Evolutionary conservation across 2,797 vertebrate genomes (phyloP), one percentile per base, ranked within the genome.

Genomic region (Buceros bicornis): DNA sequence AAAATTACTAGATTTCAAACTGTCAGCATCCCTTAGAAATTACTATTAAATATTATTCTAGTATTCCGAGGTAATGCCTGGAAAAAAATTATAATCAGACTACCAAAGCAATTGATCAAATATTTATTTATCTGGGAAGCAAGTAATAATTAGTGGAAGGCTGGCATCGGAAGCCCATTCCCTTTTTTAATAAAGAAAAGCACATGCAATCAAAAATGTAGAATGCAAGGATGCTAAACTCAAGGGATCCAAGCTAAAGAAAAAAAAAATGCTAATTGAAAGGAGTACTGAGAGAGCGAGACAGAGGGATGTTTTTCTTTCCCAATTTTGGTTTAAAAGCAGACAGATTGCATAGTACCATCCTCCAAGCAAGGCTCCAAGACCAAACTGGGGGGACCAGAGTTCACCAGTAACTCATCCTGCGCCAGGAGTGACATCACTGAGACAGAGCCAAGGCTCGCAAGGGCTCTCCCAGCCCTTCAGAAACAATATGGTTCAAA

Each of bases 401-500:
- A 90, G 90, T 73, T 91, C 87, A 77, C 5, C 6, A 56, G 56
- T 15, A 64, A 57, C 57, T 86, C 62, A 70, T 78, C 80, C 69
- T 0, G 8, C 1, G 56, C 73, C n/a, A 85, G 83, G 20, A 90
- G 66, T 88, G 60, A 78, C 92, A 71, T 96, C 76, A 80, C 33
- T 18, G 45, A 69, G 45, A 87, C 67, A 87, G 51, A 73, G 82
- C 81, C 90, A 48, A 71, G 73, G 50, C 90, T 90, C 7, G 16
- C 83, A 19, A 54, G 91, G 58, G 77, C 72, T 78, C 58, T 90
- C 89, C 82, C 96, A 94, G 81, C 81, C 95, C 85, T 95, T 90
- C 86, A 78, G 73, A 86, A 96, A 97, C 95, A 96, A 87, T 89
- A 79, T 29, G 94, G 94, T 98, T 97, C 97, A 90, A 93, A 91